phyloP scores from a whole-genome alignment of 64 coral and sea anemone species.

The Astreopora myriophthalma region DNA sequence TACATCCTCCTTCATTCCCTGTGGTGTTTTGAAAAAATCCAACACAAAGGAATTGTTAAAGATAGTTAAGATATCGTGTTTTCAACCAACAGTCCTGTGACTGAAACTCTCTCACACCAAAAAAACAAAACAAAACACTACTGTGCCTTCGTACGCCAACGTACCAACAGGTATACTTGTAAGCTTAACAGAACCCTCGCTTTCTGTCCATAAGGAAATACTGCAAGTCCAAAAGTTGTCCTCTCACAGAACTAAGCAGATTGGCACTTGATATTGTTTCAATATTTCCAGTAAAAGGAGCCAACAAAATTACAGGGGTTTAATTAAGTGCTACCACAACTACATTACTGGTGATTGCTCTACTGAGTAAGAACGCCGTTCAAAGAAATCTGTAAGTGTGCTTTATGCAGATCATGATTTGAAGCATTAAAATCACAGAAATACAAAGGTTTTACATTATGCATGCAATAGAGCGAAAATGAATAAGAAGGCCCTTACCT shows the following conservation, averaged over 20 bases:
- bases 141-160: constrained; percentile 32
- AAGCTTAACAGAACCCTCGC: constrained; percentile 48
- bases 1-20: constrained; percentile 64
- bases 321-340: constrained; percentile 30
- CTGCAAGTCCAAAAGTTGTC: constrained; percentile 61
- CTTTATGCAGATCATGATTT: constrained; percentile 58
- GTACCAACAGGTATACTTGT: constrained; percentile 56
- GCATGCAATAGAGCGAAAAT: constrained; percentile 47
- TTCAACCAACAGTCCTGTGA: constrained; percentile 10
- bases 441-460: constrained; percentile 49
- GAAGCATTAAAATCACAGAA: constrained; percentile 59
- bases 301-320: constrained; percentile 49
- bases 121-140: constrained; percentile 12
- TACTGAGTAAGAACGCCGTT: constrained; percentile 49
- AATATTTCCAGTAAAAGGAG: constrained; percentile 64
- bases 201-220: constrained; percentile 55
- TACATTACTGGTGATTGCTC: constrained; percentile 50
- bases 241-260: constrained; percentile 60
- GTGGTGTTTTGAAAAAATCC: constrained; percentile 60
- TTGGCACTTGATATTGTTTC: constrained; percentile 60
- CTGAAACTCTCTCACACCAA: constrained; percentile 69
- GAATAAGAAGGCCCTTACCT: constrained; percentile 48
- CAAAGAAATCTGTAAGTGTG: constrained; percentile 60
- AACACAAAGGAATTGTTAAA: constrained; percentile 61
- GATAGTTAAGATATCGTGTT: constrained; percentile 40